Evolutionary conservation across 2,797 vertebrate genomes (phyloP), one percentile per base, ranked within the genome.

Genomic region (Sebastes nivosus): DNA sequence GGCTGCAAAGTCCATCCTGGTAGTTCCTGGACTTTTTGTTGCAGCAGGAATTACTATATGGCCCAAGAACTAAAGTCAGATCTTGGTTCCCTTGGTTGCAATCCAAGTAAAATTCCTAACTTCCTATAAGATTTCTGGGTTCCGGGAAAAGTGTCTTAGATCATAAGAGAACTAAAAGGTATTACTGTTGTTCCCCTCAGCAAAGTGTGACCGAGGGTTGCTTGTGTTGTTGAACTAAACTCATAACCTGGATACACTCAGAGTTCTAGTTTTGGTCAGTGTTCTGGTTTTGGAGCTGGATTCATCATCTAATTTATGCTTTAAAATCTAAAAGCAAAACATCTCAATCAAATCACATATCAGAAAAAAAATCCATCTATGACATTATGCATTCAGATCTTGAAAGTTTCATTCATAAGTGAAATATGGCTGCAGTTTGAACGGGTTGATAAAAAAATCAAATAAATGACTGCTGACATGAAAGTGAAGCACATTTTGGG

Each of bases 401-500:
- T 29, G 3, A 75, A 76, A 72, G 46, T 73, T 66, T 67, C 30
- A 32, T 24, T 36, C 58, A 12, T 27, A 52, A 67, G 8, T 14
- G 27, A 77, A 57, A 70, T 13, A 25, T 0, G 9, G 52, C 30
- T 27, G 60, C 32, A 14, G 42, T 78, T 67, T 69, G 64, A 82
- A 50, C 46, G 46, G 1, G 46, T 18, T 27, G 72, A 72, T 63
- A n/a, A 57, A 36, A 36, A 60, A 38, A 71, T 34, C 9, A 70
- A 57, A 71, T 73, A 80, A 69, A 52, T 6, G 29, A 64, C 30
- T 20, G 72, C 69, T 8, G 67, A 77, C 80, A 84, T 77, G 52
- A 88, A 83, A 83, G 83, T 9, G 38, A 66, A 67, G 58, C 75
- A 58, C 52, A 32, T 75, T 83, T 77, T 72, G 22, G 32, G 70